Evolutionary conservation across 2,888 invertebrate genomes (phyloP).

Genomic region (Philereme vetulata): DNA sequence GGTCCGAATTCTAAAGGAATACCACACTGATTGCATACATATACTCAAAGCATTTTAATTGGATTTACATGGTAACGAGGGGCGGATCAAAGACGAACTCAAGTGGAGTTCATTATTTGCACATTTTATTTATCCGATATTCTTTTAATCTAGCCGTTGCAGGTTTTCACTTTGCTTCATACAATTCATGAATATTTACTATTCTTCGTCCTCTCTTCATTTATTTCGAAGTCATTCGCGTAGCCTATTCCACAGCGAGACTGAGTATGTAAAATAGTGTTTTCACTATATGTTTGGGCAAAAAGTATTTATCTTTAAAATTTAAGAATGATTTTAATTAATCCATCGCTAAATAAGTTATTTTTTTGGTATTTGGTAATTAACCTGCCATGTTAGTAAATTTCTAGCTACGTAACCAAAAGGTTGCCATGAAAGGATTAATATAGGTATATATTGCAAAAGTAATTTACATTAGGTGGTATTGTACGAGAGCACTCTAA

Average conservation of each 20-base stretch:
- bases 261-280: too few species aligned
- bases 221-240: constrained; percentile 3
- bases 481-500: constrained; percentile 10
- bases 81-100: constrained; percentile 27
- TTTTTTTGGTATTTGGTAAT: too few species aligned
- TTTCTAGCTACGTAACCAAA: background rate
- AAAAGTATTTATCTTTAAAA: too few species aligned
- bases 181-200: constrained; percentile 5
- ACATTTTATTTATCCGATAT: constrained; percentile 20
- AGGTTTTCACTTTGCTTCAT: constrained; percentile 7
- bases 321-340: too few species aligned
- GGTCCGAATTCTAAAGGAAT: constrained; percentile 6
- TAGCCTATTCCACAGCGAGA: background rate
- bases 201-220: background rate
- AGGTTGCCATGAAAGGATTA: background rate
- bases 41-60: constrained; percentile 27
- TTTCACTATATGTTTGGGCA: too few species aligned
- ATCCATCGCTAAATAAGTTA: too few species aligned
- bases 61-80: constrained; percentile 31
- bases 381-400: too few species aligned
- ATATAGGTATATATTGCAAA: background rate
- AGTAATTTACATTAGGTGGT: background rate
- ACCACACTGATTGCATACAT: constrained; percentile 16
- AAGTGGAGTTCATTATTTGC: constrained; percentile 21
- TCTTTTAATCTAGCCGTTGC: constrained; percentile 7